Evolutionary conservation across 2,113 vertebrate genomes (phyloP), one percentile per base, ranked within the genome.

Genomic region (Dasypus novemcinctus): DNA sequence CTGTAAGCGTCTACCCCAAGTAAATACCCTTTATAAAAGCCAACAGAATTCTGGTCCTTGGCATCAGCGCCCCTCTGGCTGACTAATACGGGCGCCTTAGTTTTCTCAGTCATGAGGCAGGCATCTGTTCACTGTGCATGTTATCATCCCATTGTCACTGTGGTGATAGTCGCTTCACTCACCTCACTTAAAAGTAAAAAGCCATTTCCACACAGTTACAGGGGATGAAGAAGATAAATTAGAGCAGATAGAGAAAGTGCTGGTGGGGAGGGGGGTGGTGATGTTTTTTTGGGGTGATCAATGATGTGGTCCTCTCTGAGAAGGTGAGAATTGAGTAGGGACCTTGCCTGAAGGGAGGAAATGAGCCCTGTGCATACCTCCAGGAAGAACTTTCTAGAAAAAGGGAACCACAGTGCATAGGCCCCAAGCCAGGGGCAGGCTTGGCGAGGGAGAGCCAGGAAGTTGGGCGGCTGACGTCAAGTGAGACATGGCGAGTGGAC

Each of bases 401-500:
- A 25, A 61, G 21, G 38, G 38, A 83, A 21, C n/a, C 1, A 0
- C 4, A 8, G 29, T 29, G 54, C 52, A 81, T 21, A 71, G 17
- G 13, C 31, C 43, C 74, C n/a, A 43, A 20, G 52, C 13, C 68
- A 36, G 7, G 33, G 13, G 27, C 4, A 2, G 61, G 33, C 12
- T 43, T 41, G 20, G 72, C 7, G 14, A 10, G 20, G 21, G 72
- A 41, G 41, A n/a, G 31, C 7, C 18, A 4, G 15, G 7, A 7
- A n/a, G 20, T 41, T 41, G 15, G 83, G 13, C 41, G 52, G 14
- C 21, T 1, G n/a, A 7, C 5, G 17, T 33, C 7, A 7, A 20
- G 5, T 1, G 23, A 69, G 27, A 80, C 57, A 6, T 13, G 14
- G 12, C 9, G 11, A 3, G 31, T 17, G 1, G 0, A 0, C 0